phyloP scores from a whole-genome alignment of 2,888 invertebrate species.

The Actias luna region DNA sequence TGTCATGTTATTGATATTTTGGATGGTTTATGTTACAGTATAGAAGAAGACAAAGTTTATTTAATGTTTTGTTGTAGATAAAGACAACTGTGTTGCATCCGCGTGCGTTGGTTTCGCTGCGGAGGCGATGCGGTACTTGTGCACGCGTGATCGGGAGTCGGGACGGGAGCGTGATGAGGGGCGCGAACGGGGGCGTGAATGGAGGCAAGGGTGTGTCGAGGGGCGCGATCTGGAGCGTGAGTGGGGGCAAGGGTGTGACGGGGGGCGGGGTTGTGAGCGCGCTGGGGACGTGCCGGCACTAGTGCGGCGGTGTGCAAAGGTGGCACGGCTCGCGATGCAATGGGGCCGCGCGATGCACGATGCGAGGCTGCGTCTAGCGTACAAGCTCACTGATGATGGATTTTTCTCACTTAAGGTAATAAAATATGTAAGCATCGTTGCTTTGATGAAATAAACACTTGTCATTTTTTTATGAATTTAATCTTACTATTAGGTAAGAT shows the following conservation, averaged over 20 bases:
- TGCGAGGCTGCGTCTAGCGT: slow-evolving; percentile 55
- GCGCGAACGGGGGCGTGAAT: too few relatives aligned
- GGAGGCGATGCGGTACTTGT: slow-evolving; percentile 47
- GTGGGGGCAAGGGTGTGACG: not conserved
- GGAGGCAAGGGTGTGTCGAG: too few relatives aligned
- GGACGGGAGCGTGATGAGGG: too few relatives aligned
- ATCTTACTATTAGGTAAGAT: too few relatives aligned
- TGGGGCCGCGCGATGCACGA: slow-evolving; percentile 60
- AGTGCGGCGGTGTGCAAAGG: slow-evolving; percentile 43
- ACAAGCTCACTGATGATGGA: slow-evolving; percentile 40
- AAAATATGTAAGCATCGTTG: not conserved
- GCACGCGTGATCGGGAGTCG: slow-evolving; percentile 21
- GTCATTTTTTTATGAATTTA: too few relatives aligned
- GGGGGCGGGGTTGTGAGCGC: slow-evolving; percentile 19
- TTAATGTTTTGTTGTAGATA: too few relatives aligned
- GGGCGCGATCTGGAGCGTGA: too few relatives aligned
- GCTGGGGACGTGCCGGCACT: slow-evolving; percentile 36
- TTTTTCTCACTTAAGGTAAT: slow-evolving; percentile 53
- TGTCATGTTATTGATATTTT: too few relatives aligned
- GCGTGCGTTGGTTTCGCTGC: slow-evolving; percentile 52
- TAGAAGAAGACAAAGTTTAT: too few relatives aligned
- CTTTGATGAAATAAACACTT: too few relatives aligned
- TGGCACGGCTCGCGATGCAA: slow-evolving; percentile 43
- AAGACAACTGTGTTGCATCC: slow-evolving; percentile 46
- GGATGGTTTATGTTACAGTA: too few relatives aligned